Evolutionary conservation across 2,797 vertebrate species (phyloP), one percentile per base, ranked within the genome.

Genomic region (Chaunax sp.): DNA sequence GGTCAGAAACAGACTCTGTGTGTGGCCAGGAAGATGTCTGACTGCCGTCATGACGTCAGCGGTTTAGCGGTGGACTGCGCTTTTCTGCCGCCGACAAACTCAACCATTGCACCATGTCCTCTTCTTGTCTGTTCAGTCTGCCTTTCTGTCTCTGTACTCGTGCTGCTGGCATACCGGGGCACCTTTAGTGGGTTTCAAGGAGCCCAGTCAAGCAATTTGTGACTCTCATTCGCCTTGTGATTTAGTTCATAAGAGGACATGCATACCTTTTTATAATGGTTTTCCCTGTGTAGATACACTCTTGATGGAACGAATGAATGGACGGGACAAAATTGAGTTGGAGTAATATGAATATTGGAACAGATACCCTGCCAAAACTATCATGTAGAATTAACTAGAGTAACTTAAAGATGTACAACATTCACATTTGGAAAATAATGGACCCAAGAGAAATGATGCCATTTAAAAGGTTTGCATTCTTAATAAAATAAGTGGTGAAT

Each of bases 21-120:
- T 85, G 88, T 82, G 89, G 84, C 70, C 81, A 10, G 51, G 47
- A 53, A 62, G 20, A 45, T 80, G 83, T 86, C 72, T 81, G 78
- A 51, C 72, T 80, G 50, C 72, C 72, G 66, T 71, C 23, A 80
- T 93, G 87, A 93, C 93, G 92, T 93, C 87, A 92, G 53, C 38
- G 20, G 25, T 60, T 63, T 58, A 62, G 77, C 65, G 69, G 78
- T 22, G 19, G 49, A 81, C 61, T 20, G 19, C 43, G 38, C 64
- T 47, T 51, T 73, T 61, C 38, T 44, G 22, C n/a, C 43, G 26
- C 37, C 41, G 18, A 10, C 23, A 53, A 66, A 26, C 59, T 56
- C 52, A 18, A 12, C 44, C 47, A 33, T 44, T 33, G 26, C 53
- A 66, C 55, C 45, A 15, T 49, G 51, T 45, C 53, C 44, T 55